Percentiles rank a stretch among this genome's conserved stretches.
These are phyloP conservation scores for Formica selysi DNA, from an alignment of 1,140 invertebrate species.

Conservation along the genomic window DNA sequence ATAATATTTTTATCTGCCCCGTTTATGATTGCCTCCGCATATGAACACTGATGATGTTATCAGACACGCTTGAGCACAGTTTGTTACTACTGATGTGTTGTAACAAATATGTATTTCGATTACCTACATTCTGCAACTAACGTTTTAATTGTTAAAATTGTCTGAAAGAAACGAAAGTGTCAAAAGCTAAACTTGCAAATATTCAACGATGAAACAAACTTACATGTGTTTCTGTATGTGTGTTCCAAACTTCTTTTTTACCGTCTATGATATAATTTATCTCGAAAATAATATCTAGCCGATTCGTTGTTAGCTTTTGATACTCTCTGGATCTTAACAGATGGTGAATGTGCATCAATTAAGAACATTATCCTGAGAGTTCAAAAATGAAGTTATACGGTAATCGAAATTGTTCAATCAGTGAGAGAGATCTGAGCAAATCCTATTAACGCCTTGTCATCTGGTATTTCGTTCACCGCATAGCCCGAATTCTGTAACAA, in stretches of 20 bases:
- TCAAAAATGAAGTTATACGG: constrained; percentile 37
- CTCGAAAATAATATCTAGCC: background rate
- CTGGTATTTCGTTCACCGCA: constrained; percentile 93
- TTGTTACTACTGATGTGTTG: constrained; percentile 44
- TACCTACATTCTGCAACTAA: constrained; percentile 29
- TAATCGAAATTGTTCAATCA: constrained; percentile 87
- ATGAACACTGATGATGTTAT: constrained; percentile 42
- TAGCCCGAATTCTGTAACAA: constrained; percentile 93
- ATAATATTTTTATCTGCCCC: constrained; percentile 37
- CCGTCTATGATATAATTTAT: background rate
- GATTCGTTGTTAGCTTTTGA: constrained; percentile 48
- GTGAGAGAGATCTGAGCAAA: constrained; percentile 98
- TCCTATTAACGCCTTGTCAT: constrained; percentile 97
- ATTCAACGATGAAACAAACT: constrained; percentile 17
- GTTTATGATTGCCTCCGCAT: constrained; percentile 11
- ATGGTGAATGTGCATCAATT: constrained; percentile 46
- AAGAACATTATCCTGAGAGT: constrained; percentile 71
- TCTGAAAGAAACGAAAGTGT: constrained; percentile 55
- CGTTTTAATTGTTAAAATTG: constrained; percentile 36
- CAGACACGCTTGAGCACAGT: constrained; percentile 67
- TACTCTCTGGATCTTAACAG: constrained; percentile 59
- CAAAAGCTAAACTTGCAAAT: constrained; percentile 62
- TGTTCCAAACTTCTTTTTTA: background rate
- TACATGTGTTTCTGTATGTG: background rate
- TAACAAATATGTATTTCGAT: constrained; percentile 43